A percentile compares a stretch with the other conserved stretches of the same genome.
These are phyloP conservation scores for Drosophila nr. fundita DNA, from an alignment of 2,888 invertebrate species.

Conservation along the genomic window DNA sequence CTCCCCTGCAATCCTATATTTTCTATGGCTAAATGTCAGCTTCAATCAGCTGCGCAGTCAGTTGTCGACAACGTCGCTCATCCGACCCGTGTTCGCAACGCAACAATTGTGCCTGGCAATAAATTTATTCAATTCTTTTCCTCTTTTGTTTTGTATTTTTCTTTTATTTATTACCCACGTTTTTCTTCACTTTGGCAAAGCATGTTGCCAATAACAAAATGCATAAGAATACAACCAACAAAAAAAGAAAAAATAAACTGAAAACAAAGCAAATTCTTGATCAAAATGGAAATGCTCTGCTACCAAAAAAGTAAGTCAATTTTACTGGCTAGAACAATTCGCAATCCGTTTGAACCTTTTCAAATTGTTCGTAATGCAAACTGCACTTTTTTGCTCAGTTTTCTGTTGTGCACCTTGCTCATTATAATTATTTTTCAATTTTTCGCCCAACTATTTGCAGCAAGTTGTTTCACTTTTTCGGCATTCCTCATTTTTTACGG, in stretches of 20 bases:
- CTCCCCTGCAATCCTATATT: not conserved
- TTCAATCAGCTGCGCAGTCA: constrained; percentile 69
- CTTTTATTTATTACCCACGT: constrained; percentile 59
- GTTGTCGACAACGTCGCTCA: constrained; percentile 52
- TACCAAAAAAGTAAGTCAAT: not conserved
- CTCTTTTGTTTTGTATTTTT: constrained; percentile 24
- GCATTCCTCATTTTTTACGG: constrained; percentile 19
- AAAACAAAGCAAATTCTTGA: constrained; percentile 14
- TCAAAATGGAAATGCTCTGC: constrained; percentile 27
- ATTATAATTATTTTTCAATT: constrained; percentile 7
- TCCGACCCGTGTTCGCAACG: constrained; percentile 57
- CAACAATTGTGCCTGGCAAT: constrained; percentile 66
- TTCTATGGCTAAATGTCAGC: constrained; percentile 51
- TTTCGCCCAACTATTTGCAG: constrained; percentile 16
- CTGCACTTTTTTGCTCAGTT: not conserved
- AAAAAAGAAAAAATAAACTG: not conserved
- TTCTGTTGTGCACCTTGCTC: not conserved
- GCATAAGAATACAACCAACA: constrained; percentile 15
- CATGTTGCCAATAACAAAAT: constrained; percentile 38
- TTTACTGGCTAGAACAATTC: not conserved
- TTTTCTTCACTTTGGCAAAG: constrained; percentile 32
- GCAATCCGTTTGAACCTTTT: not conserved
- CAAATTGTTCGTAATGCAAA: not conserved
- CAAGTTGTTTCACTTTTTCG: constrained; percentile 28
- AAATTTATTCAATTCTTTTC: constrained; percentile 66